Base-by-base conservation (phyloP, 2,797 vertebrate species). In the Tympanoctomys barrerae region DNA sequence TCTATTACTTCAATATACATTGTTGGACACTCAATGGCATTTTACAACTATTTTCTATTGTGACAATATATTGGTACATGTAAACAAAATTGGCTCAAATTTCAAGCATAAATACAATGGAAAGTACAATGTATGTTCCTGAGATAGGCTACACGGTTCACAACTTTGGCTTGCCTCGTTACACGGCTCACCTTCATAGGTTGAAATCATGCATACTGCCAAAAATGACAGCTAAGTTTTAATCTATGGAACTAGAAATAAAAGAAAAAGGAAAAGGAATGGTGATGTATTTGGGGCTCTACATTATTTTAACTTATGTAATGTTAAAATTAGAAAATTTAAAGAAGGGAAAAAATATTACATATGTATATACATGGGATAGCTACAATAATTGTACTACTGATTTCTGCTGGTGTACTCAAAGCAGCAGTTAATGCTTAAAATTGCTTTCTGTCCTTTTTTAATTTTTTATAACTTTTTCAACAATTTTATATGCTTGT, bases 1-100 rank as follows among this genome's bases (percentile, higher is more conserved):
- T 96, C 85, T 95, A 78, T 79, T 93, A 86, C 31, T 96, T 96
- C 84, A 96, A 91, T 86, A 97, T 10, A 52, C 86, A 93, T 82
- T 80, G 33, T n/a, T 96, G 57, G 78, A 94, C 42, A 89, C 52
- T 89, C 59, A 71, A 92, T 94, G 70, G 94, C 66, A 96, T 88
- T 89, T 93, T 94, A 96, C 92, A 97, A 80, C 93, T 97, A 96
- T 89, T 95, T 95, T 89, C 68, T 88, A 97, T 71, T 88, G 59
- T 87, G 90, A 94, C 91, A 90, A 83, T 93, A 92, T 33, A 93
- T 96, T 95, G 52, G n/a, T 94, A 97, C 90, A 97, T 46, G 93
- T 90, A 96, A 95, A 79, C 77, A 95, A 93, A 95, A 86, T 46
- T 64, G 93, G 21, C 94, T 94, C 11, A 85, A 96, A 92, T 88